These are phyloP conservation scores for Zelleria hepariella DNA, from an alignment of 2,888 invertebrate species.

Conservation along the genomic window DNA sequence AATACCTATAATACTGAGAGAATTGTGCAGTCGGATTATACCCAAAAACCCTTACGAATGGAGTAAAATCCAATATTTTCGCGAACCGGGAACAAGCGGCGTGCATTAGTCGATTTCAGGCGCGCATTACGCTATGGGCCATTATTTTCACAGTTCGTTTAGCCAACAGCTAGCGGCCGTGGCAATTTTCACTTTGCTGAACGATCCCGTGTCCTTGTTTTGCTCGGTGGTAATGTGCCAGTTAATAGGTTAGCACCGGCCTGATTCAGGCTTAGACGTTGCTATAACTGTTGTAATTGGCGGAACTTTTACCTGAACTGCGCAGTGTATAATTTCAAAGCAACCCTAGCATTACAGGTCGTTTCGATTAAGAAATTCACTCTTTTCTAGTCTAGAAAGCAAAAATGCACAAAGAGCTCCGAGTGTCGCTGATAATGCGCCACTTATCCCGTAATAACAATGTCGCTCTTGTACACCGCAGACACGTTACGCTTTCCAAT, in stretches of 20 bases:
- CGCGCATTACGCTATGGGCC: slow-evolving; percentile 34
- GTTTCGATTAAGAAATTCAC: no score
- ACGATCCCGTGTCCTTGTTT: slow-evolving; percentile 24
- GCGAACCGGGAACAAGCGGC: slow-evolving; percentile 17
- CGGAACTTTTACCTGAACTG: no score
- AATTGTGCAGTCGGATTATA: no score
- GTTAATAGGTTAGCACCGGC: slow-evolving; percentile 32
- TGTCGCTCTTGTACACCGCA: not conserved
- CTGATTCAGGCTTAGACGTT: slow-evolving; percentile 8
- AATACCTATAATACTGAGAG: no score
- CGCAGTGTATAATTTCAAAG: no score
- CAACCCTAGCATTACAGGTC: no score
- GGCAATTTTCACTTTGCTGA: slow-evolving; percentile 26
- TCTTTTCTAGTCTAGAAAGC: not conserved
- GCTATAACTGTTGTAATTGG: not conserved
- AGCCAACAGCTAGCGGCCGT: slow-evolving; percentile 20
- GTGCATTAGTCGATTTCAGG: slow-evolving; percentile 44
- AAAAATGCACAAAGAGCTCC: not conserved
- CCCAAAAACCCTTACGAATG: no score
- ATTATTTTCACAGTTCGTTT: slow-evolving; percentile 65
- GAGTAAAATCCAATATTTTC: slow-evolving; percentile 6
- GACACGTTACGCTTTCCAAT: not conserved
- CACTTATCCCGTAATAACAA: not conserved
- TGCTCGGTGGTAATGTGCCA: slow-evolving; percentile 30
- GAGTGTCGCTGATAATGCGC: not conserved